Evolutionary conservation across 2,797 vertebrate genomes (phyloP).

Genomic region (Melanotaenia trifasciata): DNA sequence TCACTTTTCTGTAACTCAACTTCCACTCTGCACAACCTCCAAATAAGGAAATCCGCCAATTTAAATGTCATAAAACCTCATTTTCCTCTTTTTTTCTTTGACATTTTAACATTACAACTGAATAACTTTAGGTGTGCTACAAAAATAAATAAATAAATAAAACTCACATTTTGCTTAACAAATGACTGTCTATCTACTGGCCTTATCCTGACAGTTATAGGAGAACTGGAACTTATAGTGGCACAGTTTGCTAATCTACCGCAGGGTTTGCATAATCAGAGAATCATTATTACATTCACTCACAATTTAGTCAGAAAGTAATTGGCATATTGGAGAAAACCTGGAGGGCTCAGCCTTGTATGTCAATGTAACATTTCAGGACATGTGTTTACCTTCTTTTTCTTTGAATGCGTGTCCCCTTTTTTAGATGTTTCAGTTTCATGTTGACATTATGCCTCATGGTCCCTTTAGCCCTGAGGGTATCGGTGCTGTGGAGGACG

Average conservation of each 20-base stretch:
- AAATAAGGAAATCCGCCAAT: too few relatives aligned
- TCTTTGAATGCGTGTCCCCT: not conserved
- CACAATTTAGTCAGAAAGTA: constrained; percentile 7
- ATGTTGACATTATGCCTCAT: constrained; percentile 5
- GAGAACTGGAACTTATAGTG: not conserved
- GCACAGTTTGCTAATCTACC: not conserved
- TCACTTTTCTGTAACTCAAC: too few relatives aligned
- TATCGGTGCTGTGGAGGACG: not conserved
- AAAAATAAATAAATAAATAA: not conserved
- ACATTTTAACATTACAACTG: not conserved
- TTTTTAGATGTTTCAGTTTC: constrained; percentile 2
- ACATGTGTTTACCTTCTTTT: not conserved
- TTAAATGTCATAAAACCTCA: too few relatives aligned
- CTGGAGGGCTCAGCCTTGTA: not conserved
- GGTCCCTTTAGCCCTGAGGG: not conserved
- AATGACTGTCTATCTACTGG: not conserved
- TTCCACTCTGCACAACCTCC: too few relatives aligned
- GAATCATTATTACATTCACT: constrained; percentile 4
- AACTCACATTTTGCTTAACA: not conserved
- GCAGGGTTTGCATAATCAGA: not conserved
- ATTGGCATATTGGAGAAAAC: not conserved
- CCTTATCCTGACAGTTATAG: not conserved
- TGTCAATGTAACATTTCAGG: not conserved
- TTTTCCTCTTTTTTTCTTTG: not conserved
- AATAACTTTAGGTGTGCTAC: not conserved